Percentiles rank a stretch among this genome's conserved stretches.
Evolutionary conservation across 2,113 vertebrate genomes (phyloP).

Genomic region (Noturus placidus): DNA sequence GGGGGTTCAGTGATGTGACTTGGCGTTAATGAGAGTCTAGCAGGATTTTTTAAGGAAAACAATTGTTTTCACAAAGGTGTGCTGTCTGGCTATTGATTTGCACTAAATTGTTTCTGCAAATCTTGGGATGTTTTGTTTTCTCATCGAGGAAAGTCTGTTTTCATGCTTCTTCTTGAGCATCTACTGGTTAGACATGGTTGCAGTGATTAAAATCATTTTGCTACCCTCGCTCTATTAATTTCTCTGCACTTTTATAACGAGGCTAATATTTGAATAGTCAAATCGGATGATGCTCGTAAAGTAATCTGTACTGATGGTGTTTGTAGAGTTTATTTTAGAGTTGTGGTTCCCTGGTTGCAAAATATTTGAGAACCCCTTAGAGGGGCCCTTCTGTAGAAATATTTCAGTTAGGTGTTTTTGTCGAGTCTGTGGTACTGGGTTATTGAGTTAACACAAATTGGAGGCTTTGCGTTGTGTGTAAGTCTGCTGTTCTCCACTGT

Average conservation of each 20-base stretch:
- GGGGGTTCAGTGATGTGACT: conserved; percentile 16
- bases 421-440: neutral
- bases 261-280: neutral
- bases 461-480: neutral
- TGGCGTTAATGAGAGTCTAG: conserved; percentile 24
- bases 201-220: neutral
- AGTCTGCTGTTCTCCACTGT: neutral
- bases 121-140: neutral
- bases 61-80: conserved; percentile 16
- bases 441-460: neutral
- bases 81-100: conserved; percentile 18
- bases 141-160: neutral
- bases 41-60: conserved; percentile 7
- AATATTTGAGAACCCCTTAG: neutral
- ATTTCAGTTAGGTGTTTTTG: neutral
- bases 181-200: neutral
- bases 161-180: neutral
- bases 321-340: neutral
- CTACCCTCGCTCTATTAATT: neutral
- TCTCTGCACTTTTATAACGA: neutral
- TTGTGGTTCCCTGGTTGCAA: neutral
- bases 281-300: neutral
- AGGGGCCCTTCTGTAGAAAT: neutral
- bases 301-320: neutral
- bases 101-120: conserved; percentile 11